phyloP scores from a whole-genome alignment of 2,113 vertebrate species.

The Athene noctua region DNA sequence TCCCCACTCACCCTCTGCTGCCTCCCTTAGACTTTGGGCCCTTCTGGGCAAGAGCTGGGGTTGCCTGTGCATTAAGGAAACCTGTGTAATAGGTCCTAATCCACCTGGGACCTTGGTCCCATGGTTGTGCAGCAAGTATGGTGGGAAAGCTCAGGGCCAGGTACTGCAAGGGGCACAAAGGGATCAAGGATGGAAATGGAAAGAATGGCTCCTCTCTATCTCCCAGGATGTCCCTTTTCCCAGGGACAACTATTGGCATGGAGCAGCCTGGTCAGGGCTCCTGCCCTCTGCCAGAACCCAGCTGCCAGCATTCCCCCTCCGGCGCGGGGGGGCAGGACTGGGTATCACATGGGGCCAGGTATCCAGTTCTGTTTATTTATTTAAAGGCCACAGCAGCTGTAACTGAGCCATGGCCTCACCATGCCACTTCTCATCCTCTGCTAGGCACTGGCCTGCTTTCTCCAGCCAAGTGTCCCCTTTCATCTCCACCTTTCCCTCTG shows the following conservation, averaged over 20 bases:
- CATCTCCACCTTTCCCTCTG: background rate
- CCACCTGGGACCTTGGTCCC: background rate
- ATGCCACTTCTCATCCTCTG: background rate
- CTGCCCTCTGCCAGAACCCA: background rate
- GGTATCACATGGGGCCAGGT: background rate
- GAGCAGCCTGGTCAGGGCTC: rapidly evolving
- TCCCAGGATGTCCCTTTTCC: background rate
- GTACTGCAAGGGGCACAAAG: background rate
- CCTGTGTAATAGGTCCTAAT: background rate
- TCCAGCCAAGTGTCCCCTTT: constrained; percentile 3
- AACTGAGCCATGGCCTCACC: background rate
- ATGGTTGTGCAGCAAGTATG: background rate
- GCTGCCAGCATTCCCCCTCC: background rate
- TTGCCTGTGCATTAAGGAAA: background rate
- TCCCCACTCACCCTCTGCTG: background rate
- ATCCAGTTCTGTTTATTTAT: constrained; percentile 67
- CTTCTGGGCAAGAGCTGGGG: background rate
- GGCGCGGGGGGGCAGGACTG: background rate
- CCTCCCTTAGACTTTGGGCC: background rate
- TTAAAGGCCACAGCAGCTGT: constrained; percentile 48
- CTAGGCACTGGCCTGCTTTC: background rate
- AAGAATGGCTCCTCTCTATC: background rate
- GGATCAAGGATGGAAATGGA: background rate
- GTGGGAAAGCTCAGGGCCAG: background rate
- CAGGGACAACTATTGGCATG: background rate